Percentiles rank a stretch among this genome's conserved stretches.
Conservation (phyloP, 2,888 invertebrate genomes). For the Pseudoips prasinana region DNA sequence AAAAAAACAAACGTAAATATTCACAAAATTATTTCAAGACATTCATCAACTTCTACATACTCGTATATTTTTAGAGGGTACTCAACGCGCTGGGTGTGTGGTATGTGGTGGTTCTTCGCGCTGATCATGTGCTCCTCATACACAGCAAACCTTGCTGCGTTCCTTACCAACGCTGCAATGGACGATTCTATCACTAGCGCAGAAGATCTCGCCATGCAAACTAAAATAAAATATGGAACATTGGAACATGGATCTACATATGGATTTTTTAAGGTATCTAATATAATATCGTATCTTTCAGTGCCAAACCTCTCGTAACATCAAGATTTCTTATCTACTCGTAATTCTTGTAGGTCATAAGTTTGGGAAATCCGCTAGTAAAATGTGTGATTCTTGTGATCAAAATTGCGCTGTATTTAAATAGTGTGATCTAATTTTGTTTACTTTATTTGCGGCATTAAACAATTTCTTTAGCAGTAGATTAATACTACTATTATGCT, state of each 20-base stretch:
- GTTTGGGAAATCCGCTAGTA: neutral
- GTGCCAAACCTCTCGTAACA: neutral
- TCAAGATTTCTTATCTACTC: neutral
- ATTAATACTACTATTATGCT: no score
- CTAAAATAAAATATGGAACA: slow-evolving; percentile 98
- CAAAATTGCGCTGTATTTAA: no score
- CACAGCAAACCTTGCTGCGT: slow-evolving; percentile 97
- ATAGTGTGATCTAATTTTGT: no score
- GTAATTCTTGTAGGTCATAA: slow-evolving; percentile 31
- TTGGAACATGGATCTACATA: slow-evolving; percentile 94
- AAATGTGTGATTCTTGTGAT: no score
- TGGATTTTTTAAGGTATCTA: slow-evolving; percentile 95
- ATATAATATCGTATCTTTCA: no score
- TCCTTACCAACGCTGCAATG: slow-evolving; percentile 94
- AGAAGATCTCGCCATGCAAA: slow-evolving; percentile 95
- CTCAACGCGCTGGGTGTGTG: slow-evolving; percentile 95
- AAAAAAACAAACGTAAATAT: no score
- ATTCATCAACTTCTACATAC: no score
- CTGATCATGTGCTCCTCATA: slow-evolving; percentile 97
- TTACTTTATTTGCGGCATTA: no score
- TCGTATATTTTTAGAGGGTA: slow-evolving; percentile 88
- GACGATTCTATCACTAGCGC: slow-evolving; percentile 94
- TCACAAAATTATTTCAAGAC: no score
- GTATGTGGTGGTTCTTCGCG: slow-evolving; percentile 97
- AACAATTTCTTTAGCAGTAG: no score